Base-by-base conservation (phyloP, 1,140 invertebrate genomes). In the Drosophila pachea region DNA sequence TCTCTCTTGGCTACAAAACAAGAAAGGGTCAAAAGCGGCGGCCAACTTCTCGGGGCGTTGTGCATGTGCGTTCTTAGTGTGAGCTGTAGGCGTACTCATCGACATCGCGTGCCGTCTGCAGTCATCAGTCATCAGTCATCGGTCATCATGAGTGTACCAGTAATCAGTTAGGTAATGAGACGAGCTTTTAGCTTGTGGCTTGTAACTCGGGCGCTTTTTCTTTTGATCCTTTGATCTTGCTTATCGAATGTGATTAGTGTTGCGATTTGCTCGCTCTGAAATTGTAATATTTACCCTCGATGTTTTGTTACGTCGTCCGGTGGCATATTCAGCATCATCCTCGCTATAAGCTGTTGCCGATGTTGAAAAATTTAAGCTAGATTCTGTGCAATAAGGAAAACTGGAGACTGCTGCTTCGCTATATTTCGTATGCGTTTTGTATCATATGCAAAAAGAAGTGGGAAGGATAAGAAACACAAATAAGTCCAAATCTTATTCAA, bases 261-360 rank as follows among this genome's bases (percentile, higher is more conserved):
- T 14, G 49, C 54, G 52, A 66, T 68, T 71, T 63, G 52, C 22
- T 81, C 71, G 74, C 81, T 86, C 81, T 86, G 65, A 86, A 84
- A 87, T 82, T 87, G 74, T 77, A 89, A 89, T 89, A 89, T 90
- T 90, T 89, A 91, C 90, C 88, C 90, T 86, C 64, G 90, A 90
- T 64, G 90, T 89, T 89, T 91, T 91, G 82, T 89, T 90, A 86
- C 90, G 90, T 87, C 91, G 90, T 77, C 90, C 91, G 60, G 89
- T 86, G 60, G 89, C 89, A 88, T 90, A 91, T 87, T 91, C 90
- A 78, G 90, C 89, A 88, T 91, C 90, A 84, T 91, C 90, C 89
- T 91, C 90, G 81, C 90, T 91, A 76, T 91, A 91, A 73, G 90
- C 90, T 73, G 90, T 89, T 63, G 89, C 90, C 50, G 90, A 87